phyloP scores from a whole-genome alignment of 2,888 invertebrate genomes.

The Alloplasta piceator region DNA sequence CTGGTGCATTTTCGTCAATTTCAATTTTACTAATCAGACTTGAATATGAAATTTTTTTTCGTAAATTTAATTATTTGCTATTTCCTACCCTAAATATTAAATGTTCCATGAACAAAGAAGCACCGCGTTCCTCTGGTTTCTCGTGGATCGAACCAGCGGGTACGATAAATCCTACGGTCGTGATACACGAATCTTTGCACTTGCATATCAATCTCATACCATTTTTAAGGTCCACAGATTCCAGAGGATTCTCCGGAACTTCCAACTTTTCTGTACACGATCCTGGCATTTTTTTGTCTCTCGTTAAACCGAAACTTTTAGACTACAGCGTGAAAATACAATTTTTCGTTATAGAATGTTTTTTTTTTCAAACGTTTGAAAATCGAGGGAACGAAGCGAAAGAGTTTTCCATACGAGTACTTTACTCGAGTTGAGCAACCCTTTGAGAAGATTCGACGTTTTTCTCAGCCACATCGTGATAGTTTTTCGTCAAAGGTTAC shows the following conservation, averaged over 20 bases:
- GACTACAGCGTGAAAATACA: constrained; percentile 5
- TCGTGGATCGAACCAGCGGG: constrained; percentile 74
- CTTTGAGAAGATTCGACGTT: constrained; percentile 25
- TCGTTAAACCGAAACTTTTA: constrained; percentile 9
- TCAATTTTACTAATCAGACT: too few species aligned
- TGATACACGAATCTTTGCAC: constrained; percentile 65
- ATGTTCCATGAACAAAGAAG: constrained; percentile 73
- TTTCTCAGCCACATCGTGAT: constrained; percentile 50
- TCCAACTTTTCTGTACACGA: constrained; percentile 16
- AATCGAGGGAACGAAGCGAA: background rate
- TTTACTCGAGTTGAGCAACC: constrained; percentile 16
- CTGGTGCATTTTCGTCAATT: constrained; percentile 49
- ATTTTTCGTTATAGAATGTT: background rate
- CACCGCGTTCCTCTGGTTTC: constrained; percentile 70
- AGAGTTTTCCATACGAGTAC: constrained; percentile 23
- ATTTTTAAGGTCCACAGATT: constrained; percentile 67
- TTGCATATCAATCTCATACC: constrained; percentile 72
- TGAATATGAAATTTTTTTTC: background rate
- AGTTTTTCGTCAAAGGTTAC: constrained; percentile 3
- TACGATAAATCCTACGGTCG: constrained; percentile 71
- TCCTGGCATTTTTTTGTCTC: background rate
- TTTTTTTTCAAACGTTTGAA: background rate
- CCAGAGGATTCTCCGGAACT: constrained; percentile 62
- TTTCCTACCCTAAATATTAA: constrained; percentile 71
- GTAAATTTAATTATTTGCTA: background rate